Conservation (phyloP, 2,888 invertebrate species). For the Acronicta psi region DNA sequence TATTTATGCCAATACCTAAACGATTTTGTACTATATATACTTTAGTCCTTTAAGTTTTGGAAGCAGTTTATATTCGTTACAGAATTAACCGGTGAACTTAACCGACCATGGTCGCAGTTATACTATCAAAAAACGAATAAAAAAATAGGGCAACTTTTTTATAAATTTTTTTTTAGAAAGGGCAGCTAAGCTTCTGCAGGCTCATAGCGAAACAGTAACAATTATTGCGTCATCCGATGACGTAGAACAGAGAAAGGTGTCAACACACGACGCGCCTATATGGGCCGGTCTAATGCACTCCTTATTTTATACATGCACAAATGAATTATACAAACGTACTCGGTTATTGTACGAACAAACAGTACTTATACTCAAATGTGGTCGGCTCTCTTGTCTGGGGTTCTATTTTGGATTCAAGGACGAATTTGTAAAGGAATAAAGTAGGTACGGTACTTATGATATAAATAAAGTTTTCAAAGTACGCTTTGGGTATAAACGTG, state of each 20-base stretch:
- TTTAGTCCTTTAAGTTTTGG: neutral
- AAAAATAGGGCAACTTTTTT: neutral
- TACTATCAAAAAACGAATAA: too few species aligned
- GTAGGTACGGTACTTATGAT: too few species aligned
- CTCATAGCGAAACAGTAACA: slow-evolving; percentile 43
- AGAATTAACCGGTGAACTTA: too few species aligned
- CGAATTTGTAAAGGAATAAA: neutral
- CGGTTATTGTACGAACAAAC: neutral
- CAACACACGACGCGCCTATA: slow-evolving; percentile 19
- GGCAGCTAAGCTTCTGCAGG: slow-evolving; percentile 16
- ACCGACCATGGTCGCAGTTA: too few species aligned
- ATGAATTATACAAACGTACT: neutral
- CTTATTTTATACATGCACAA: neutral
- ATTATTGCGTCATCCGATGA: slow-evolving; percentile 50
- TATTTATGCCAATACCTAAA: slow-evolving; percentile 1
- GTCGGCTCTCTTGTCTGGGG: neutral
- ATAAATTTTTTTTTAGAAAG: slow-evolving; percentile 42
- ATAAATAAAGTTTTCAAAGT: neutral
- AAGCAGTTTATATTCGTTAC: neutral
- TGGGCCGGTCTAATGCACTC: slow-evolving; percentile 15
- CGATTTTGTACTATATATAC: neutral
- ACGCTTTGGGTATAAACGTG: neutral
- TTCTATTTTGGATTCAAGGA: neutral
- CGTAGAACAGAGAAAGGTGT: slow-evolving; percentile 52
- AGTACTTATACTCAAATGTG: slow-evolving; percentile 1